These are phyloP conservation scores for Atta colombica DNA, from an alignment of 1,140 invertebrate species.

Conservation along the genomic window DNA sequence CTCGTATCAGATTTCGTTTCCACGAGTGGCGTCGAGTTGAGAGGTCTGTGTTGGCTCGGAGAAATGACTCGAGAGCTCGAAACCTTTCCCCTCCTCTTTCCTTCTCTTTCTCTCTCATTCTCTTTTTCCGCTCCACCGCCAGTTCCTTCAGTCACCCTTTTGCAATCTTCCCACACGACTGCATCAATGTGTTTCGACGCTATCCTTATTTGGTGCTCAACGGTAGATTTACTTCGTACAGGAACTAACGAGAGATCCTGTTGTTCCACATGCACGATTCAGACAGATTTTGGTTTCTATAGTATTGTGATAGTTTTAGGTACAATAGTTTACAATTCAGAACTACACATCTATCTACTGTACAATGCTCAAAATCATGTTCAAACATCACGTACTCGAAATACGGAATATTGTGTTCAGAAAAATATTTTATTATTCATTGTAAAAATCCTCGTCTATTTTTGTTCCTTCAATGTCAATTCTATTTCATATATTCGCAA, in stretches of 20 bases:
- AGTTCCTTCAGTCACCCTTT: conserved; percentile 27
- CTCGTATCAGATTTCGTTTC: conserved; percentile 83
- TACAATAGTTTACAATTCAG: conserved; percentile 5
- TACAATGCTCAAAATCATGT: neutral
- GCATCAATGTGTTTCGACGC: conserved; percentile 29
- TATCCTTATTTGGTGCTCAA: conserved; percentile 44
- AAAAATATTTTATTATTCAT: neutral
- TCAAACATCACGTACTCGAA: neutral
- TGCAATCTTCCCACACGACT: conserved; percentile 1
- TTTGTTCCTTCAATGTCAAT: neutral
- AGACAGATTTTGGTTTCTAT: neutral
- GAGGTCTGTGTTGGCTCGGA: conserved; percentile 79
- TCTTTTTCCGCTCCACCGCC: conserved; percentile 33
- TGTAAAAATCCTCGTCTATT: neutral
- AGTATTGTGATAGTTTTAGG: neutral
- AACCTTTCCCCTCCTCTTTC: conserved; percentile 50
- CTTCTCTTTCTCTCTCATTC: conserved; percentile 19
- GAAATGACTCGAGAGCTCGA: conserved; percentile 82
- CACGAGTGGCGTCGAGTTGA: conserved; percentile 81
- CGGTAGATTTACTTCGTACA: conserved; percentile 64
- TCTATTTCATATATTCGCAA: neutral
- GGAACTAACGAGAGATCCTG: conserved; percentile 7
- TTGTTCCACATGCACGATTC: conserved; percentile 4
- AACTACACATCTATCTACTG: neutral
- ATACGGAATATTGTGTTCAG: neutral